A percentile compares a stretch with the other conserved stretches of the same genome.
phyloP scores from a whole-genome alignment of 2,888 invertebrate genomes.

The Myopa testacea region DNA sequence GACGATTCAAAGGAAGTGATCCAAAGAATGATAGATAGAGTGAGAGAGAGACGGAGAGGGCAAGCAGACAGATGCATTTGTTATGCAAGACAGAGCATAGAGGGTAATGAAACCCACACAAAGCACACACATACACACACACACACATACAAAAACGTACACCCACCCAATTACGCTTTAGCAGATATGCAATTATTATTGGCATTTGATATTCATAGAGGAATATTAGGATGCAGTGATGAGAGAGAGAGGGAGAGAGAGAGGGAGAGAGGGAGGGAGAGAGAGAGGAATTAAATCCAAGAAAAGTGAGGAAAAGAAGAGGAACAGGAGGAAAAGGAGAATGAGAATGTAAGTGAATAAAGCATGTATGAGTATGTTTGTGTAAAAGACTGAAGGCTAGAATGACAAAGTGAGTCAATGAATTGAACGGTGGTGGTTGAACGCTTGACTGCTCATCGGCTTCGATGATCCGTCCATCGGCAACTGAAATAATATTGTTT shows the following conservation, averaged over 20 bases:
- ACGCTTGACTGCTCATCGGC: no score
- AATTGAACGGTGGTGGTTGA: no score
- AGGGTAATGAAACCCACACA: background rate
- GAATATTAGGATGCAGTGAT: background rate
- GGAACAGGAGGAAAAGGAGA: no score
- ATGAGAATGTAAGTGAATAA: background rate
- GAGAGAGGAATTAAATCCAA: background rate
- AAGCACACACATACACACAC: background rate
- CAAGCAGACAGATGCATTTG: background rate
- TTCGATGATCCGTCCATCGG: no score
- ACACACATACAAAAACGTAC: slow-evolving; percentile 8
- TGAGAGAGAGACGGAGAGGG: no score
- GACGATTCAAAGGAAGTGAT: no score
- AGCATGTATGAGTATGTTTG: background rate
- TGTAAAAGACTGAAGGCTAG: background rate
- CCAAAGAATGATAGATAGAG: no score
- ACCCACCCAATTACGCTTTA: background rate
- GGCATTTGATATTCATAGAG: slow-evolving; percentile 21
- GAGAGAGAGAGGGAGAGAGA: background rate
- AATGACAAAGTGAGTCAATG: background rate
- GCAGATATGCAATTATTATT: slow-evolving; percentile 17
- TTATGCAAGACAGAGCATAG: slow-evolving; percentile 5
- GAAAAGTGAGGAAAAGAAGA: background rate
- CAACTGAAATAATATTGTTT: no score
- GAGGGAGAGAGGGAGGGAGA: background rate